Percentiles rank a stretch among this genome's conserved stretches.
Conservation (phyloP, 2,888 invertebrate species). For the Sisyra nigra region DNA sequence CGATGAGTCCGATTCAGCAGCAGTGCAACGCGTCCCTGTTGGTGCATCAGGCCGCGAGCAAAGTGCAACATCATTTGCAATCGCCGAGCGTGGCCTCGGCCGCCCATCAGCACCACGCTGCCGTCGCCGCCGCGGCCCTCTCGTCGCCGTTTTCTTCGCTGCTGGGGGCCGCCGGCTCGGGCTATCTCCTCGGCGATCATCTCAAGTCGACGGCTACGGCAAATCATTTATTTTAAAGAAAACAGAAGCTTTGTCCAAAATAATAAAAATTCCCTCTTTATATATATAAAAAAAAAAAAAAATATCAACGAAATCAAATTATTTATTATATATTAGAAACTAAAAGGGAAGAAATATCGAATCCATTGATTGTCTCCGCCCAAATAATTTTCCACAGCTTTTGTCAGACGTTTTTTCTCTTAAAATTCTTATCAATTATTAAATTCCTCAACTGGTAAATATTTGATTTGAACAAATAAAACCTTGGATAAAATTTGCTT, state of each 20-base stretch:
- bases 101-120: conserved; percentile 35
- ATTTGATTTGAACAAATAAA: too few relatives aligned
- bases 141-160: conserved; percentile 40
- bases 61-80: conserved; percentile 12
- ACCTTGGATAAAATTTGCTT: too few relatives aligned
- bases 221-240: conserved; percentile 45
- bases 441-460: too few relatives aligned
- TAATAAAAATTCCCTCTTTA: too few relatives aligned
- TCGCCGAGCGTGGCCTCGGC: conserved; percentile 19
- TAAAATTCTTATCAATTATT: too few relatives aligned
- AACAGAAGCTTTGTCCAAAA: neutral
- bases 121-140: conserved; percentile 43
- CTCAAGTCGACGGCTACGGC: conserved; percentile 40
- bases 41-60: conserved; percentile 26
- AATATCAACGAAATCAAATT: too few relatives aligned
- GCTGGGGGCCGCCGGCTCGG: conserved; percentile 29
- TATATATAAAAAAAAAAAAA: too few relatives aligned
- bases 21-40: conserved; percentile 26
- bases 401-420: too few relatives aligned
- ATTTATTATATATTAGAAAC: too few relatives aligned
- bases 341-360: too few relatives aligned
- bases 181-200: conserved; percentile 43
- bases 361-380: too few relatives aligned
- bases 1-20: conserved; percentile 23
- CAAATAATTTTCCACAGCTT: too few relatives aligned